Conservation (phyloP, 2,797 vertebrate species). For the Astyanax mexicanus region DNA sequence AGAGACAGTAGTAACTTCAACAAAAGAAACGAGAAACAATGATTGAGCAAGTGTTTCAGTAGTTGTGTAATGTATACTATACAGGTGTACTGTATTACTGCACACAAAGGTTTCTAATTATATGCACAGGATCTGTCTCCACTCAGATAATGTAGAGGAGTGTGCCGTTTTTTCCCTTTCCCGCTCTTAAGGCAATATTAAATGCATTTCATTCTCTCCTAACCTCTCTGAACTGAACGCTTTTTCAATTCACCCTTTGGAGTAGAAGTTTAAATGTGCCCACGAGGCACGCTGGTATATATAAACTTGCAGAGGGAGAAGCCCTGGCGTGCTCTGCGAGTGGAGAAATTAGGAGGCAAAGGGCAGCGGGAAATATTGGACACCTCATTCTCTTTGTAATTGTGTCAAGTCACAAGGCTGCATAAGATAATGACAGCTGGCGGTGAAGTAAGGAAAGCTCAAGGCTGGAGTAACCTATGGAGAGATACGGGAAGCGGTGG, state of each 20-base stretch:
- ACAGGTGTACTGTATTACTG: no score
- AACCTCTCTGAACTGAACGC: constrained; percentile 50
- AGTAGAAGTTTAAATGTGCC: constrained; percentile 63
- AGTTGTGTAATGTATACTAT: no score
- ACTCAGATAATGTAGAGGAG: no score
- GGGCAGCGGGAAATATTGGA: constrained; percentile 47
- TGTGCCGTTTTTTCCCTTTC: constrained; percentile 38
- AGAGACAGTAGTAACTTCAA: no score
- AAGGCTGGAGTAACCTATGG: constrained; percentile 12
- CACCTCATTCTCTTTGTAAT: constrained; percentile 57
- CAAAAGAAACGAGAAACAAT: no score
- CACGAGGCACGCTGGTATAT: constrained; percentile 44
- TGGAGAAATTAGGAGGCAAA: constrained; percentile 56
- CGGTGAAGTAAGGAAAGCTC: constrained; percentile 46
- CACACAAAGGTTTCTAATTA: no score
- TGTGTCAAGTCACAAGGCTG: constrained; percentile 56
- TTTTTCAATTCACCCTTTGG: constrained; percentile 48
- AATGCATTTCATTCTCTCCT: constrained; percentile 53
- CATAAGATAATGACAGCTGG: constrained; percentile 54
- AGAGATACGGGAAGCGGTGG: constrained; percentile 68
- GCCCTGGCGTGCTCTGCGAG: constrained; percentile 15
- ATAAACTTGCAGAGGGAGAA: constrained; percentile 52
- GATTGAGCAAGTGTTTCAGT: no score
- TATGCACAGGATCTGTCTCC: no score
- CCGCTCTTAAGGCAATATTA: constrained; percentile 47